A percentile compares a stretch with the other conserved stretches of the same genome.
Evolutionary conservation across 2,113 vertebrate genomes (phyloP).

Genomic region (Leuciscus idus): DNA sequence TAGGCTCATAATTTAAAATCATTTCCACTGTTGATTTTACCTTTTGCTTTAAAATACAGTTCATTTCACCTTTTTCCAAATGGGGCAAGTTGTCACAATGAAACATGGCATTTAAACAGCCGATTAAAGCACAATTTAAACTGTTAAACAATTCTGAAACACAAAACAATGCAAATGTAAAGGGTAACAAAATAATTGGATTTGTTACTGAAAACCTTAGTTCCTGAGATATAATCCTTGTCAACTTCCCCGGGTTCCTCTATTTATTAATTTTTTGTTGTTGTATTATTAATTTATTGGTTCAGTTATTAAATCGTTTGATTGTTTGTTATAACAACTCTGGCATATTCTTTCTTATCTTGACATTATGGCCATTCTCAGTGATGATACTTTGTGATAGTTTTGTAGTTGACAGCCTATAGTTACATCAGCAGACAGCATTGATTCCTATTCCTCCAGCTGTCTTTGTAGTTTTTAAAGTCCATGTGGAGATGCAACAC

Average conservation of each 20-base stretch:
- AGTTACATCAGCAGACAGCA: background rate
- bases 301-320: background rate
- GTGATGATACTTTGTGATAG: background rate
- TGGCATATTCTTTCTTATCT: background rate
- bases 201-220: too few relatives aligned
- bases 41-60: background rate
- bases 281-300: background rate
- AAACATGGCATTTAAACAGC: background rate
- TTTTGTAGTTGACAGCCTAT: conserved; percentile 5
- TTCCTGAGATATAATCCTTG: too few relatives aligned
- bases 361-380: background rate
- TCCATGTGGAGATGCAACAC: background rate
- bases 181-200: too few relatives aligned
- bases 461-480: background rate
- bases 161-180: background rate
- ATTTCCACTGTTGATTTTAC: background rate
- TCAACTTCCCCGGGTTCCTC: too few relatives aligned
- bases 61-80: background rate
- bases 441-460: background rate
- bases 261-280: background rate
- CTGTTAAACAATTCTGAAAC: background rate
- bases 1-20: background rate
- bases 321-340: background rate
- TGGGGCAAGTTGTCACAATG: background rate
- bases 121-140: background rate